Base-by-base conservation (phyloP, 2,113 vertebrate species). In the Tor tambroides region DNA sequence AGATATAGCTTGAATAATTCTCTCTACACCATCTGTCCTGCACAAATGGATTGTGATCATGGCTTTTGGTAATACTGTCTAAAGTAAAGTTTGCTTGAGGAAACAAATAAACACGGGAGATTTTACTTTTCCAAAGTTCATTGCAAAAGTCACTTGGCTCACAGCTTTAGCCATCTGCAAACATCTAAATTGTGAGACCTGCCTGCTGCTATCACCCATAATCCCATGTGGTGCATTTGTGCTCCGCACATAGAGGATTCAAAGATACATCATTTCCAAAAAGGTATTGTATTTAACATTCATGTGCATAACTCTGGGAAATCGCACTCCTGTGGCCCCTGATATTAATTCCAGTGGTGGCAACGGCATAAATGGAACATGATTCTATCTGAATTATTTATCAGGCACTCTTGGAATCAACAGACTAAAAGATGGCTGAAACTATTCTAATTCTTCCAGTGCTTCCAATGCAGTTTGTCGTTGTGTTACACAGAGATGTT, bases 331-430 rank as follows among this genome's bases (percentile, higher is more conserved):
- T 35, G n/a, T 67, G 75, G 54, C 56, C 30, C 26, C 32, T 79
- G 32, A 85, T 80, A 89, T 87, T 79, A 49, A 81, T 80, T 61
- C n/a, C 65, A 35, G 46, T 84, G 15, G 76, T 63, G 80, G 28
- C 23, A 21, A 41, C 17, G 56, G 51, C 35, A 32, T 69, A 30
- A 84, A 88, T 86, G 38, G 43, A 28, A 77, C 63, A 84, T 41
- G 41, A 71, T 80, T 75, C 17, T 0, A 43, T 21, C 65, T 87
- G 63, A 86, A 88, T 87, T 83, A 88, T 85, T 89, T 43, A 88
- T 83, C 49, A 71, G 83, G 54, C 86, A 72, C 38, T 76, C 56
- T 72, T 82, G 63, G 38, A 84, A 83, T 65, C 51, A 72, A 80
- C 28, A 51, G 54, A 83, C 51, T 11, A 80, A 41, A 26, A 78